Evolutionary conservation across 2,888 invertebrate genomes (phyloP).

Genomic region (Meliscaeva auricollis): DNA sequence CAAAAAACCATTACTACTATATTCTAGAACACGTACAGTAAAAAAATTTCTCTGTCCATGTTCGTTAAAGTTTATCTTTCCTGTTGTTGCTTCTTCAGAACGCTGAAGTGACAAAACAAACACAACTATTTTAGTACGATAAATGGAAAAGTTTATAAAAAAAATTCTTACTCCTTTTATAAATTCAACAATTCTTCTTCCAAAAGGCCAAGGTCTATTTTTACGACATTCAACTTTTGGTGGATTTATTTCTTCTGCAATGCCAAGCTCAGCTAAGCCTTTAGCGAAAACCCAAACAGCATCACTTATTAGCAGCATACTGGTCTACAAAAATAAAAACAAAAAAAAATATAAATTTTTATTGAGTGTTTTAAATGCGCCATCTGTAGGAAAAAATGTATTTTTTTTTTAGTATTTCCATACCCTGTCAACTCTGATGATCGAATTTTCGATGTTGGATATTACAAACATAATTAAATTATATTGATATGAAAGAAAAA

Average conservation of each 20-base stretch:
- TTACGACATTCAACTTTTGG: slow-evolving; percentile 82
- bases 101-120: slow-evolving; percentile 78
- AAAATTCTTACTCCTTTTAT: slow-evolving; percentile 86
- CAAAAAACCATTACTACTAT: slow-evolving; percentile 86
- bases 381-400: too few relatives aligned
- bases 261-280: slow-evolving; percentile 84
- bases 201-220: slow-evolving; percentile 86
- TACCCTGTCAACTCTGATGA: too few relatives aligned
- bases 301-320: slow-evolving; percentile 89
- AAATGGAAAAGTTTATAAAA: too few relatives aligned
- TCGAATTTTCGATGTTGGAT: too few relatives aligned
- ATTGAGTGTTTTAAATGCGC: too few relatives aligned
- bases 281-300: slow-evolving; percentile 88
- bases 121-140: background rate
- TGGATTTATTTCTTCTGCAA: slow-evolving; percentile 80
- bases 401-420: too few relatives aligned
- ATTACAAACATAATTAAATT: too few relatives aligned
- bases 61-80: slow-evolving; percentile 83
- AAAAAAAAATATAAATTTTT: background rate
- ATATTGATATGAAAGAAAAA: too few relatives aligned
- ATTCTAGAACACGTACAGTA: slow-evolving; percentile 88
- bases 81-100: slow-evolving; percentile 81
- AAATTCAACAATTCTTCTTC: slow-evolving; percentile 88
- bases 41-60: slow-evolving; percentile 89
- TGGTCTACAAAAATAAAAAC: slow-evolving; percentile 84